Evolutionary conservation across 2,888 invertebrate genomes (phyloP), one percentile per base, ranked within the genome.

Genomic region (Siphonodentalium dalli): DNA sequence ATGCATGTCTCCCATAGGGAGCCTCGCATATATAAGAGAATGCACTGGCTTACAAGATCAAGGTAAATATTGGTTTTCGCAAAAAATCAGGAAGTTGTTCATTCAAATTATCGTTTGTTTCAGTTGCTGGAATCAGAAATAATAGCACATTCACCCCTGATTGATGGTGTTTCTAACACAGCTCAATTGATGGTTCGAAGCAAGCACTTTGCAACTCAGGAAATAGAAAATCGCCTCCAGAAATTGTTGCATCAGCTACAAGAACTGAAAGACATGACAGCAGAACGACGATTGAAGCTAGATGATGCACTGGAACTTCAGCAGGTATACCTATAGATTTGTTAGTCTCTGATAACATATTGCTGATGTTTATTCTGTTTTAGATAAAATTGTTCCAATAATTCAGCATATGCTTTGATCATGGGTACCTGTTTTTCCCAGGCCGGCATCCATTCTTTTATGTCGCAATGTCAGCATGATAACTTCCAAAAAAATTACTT

Each of bases 41-140:
- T n/a, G n/a, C n/a, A n/a, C n/a, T n/a, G n/a, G n/a, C n/a, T n/a
- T n/a, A n/a, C n/a, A n/a, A n/a, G n/a, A n/a, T n/a, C n/a, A n/a
- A n/a, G n/a, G n/a, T n/a, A n/a, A n/a, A n/a, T n/a, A n/a, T n/a
- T n/a, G n/a, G n/a, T n/a, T n/a, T n/a, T 7, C 18, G 13, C 2
- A 21, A 39, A 39, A 3, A 39, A n/a, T n/a, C n/a, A n/a, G n/a
- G n/a, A n/a, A 2, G 23, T 39, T 20, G 18, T n/a, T 6, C 20
- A 45, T 45, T 5, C 11, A 9, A 20, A 6, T 15, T n/a, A 11
- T 37, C 20, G n/a, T 9, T 18, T 39, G 57, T 59, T 42, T 7
- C 62, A 85, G 75, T 89, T 90, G 0, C 78, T 98, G 29, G 96
- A 97, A 79, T 90, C 92, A 0, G 96, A 97, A 78, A 85, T 95